These are phyloP conservation scores for Drosophila prostipennis DNA, from an alignment of 2,888 invertebrate genomes.

Conservation along the genomic window DNA sequence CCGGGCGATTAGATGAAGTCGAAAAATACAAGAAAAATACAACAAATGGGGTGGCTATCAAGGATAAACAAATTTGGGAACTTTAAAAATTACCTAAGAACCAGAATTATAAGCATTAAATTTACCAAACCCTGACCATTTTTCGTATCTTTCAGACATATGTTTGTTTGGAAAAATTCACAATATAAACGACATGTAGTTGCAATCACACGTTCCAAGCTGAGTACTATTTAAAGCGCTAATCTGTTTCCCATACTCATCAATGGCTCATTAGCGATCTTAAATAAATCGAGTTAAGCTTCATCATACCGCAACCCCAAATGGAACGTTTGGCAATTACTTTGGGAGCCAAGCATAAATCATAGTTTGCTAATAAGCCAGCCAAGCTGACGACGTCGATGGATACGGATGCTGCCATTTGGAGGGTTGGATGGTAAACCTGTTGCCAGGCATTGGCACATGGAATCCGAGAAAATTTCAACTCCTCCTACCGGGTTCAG, in stretches of 20 bases:
- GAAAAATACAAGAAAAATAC: background rate
- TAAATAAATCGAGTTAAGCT: conserved; percentile 27
- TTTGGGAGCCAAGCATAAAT: conserved; percentile 63
- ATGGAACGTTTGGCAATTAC: conserved; percentile 58
- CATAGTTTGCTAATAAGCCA: conserved; percentile 65
- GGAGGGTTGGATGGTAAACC: conserved; percentile 41
- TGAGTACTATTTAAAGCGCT: background rate
- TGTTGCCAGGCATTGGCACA: conserved; percentile 34
- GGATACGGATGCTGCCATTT: conserved; percentile 16
- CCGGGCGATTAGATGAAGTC: background rate
- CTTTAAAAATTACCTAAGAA: no score
- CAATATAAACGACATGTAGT: no score
- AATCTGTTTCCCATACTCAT: conserved; percentile 4
- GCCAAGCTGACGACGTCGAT: conserved; percentile 12
- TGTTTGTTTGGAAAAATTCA: no score
- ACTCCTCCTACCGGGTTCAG: conserved; percentile 35
- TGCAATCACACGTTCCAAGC: background rate
- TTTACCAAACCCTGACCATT: no score
- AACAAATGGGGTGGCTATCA: background rate
- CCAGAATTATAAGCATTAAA: no score
- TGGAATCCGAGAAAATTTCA: conserved; percentile 25
- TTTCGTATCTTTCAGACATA: no score
- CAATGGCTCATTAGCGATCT: conserved; percentile 31
- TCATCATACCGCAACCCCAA: conserved; percentile 16
- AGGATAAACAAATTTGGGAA: no score